These are phyloP conservation scores for Cyprinodon brontotheroides DNA, from an alignment of 2,113 vertebrate genomes.

Conservation along the genomic window DNA sequence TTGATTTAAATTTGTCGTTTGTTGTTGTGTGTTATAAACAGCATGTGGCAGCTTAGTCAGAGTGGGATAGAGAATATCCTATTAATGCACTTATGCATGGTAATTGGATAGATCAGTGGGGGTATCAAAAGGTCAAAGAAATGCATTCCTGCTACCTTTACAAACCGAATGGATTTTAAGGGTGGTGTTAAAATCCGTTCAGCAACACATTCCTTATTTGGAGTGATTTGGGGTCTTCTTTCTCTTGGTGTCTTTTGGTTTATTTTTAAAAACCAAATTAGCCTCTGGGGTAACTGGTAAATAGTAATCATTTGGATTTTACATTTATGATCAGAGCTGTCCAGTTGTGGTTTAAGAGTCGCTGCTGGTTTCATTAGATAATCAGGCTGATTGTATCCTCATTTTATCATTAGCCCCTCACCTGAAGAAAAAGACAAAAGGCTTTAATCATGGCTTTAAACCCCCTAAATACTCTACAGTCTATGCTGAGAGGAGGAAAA, in stretches of 20 bases:
- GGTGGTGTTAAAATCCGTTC: not conserved
- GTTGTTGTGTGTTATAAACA: not conserved
- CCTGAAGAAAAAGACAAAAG: not conserved
- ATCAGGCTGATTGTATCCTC: not conserved
- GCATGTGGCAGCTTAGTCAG: not conserved
- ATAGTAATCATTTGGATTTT: not conserved
- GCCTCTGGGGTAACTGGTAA: not conserved
- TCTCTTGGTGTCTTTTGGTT: not conserved
- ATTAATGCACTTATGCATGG: conserved; percentile 7
- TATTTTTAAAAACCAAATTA: not conserved
- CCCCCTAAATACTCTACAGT: too few species aligned
- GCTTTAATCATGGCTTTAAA: not conserved
- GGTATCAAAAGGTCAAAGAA: conserved; percentile 20
- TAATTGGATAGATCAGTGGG: not conserved
- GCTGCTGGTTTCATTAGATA: not conserved
- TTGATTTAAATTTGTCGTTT: not conserved
- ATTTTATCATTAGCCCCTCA: not conserved
- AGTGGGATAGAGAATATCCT: not conserved
- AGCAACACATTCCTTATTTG: not conserved
- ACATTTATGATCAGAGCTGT: not conserved
- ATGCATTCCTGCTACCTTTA: conserved; percentile 3
- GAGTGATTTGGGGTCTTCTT: not conserved
- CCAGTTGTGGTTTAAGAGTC: not conserved
- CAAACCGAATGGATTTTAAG: not conserved
- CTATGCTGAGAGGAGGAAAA: too few species aligned